Percentiles rank a stretch among this genome's conserved stretches.
Conservation (phyloP, 92 coral and sea anemone species). For the Diadumene lineata region DNA sequence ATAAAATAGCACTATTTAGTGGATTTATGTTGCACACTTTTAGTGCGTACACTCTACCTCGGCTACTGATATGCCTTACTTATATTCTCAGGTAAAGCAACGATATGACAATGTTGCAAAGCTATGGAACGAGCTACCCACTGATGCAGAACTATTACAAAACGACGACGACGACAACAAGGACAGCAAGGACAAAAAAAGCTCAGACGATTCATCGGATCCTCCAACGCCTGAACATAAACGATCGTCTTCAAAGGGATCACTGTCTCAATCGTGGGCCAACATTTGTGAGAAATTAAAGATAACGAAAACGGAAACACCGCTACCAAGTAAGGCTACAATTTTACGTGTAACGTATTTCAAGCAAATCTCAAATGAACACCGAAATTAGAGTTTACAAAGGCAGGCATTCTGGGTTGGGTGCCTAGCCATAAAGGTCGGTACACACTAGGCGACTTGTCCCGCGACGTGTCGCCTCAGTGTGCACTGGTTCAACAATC, state of each 20-base stretch:
- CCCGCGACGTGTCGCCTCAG: too few relatives aligned
- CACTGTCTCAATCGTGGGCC: constrained; percentile 18
- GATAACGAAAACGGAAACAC: constrained; percentile 48
- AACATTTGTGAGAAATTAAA: constrained; percentile 59
- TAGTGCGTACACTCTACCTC: too few relatives aligned
- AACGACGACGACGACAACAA: not conserved
- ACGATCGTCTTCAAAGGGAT: constrained; percentile 12
- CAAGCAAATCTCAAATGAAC: too few relatives aligned
- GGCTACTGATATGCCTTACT: too few relatives aligned
- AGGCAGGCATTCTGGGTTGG: too few relatives aligned
- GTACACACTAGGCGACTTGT: too few relatives aligned
- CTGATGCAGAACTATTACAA: constrained; percentile 60
- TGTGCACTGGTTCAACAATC: too few relatives aligned
- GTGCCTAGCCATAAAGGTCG: too few relatives aligned
- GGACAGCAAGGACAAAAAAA: not conserved
- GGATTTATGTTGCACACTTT: too few relatives aligned
- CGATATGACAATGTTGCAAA: constrained; percentile 73
- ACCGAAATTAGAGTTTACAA: too few relatives aligned
- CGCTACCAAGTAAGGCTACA: constrained; percentile 58
- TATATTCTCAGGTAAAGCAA: constrained; percentile 67
- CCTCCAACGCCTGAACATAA: not conserved
- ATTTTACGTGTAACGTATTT: too few relatives aligned
- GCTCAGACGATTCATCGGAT: constrained; percentile 1
- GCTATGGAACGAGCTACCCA: constrained; percentile 84
- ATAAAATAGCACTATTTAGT: too few relatives aligned